Evolutionary conservation across 1,140 invertebrate species (phyloP).

Genomic region (Pseudomyrmex pallidus): DNA sequence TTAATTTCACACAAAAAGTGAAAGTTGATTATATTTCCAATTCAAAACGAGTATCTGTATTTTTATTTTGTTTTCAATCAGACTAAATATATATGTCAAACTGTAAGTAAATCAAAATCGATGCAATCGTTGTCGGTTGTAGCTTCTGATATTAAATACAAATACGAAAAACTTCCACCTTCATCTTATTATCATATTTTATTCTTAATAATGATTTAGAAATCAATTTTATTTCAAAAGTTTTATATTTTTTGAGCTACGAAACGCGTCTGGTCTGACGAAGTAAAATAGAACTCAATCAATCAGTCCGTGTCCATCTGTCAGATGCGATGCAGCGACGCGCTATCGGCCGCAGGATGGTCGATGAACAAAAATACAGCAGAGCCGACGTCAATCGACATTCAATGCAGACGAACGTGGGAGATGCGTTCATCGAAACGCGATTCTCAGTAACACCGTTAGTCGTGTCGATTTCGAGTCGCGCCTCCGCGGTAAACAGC

Average conservation of each 20-base stretch:
- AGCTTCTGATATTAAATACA: too few relatives aligned
- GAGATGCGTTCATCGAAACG: constrained; percentile 43
- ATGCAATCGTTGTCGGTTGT: too few relatives aligned
- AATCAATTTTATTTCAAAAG: constrained; percentile 1
- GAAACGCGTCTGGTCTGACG: constrained; percentile 9
- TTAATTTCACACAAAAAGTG: too few relatives aligned
- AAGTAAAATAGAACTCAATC: constrained; percentile 37
- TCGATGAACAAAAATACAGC: constrained; percentile 41
- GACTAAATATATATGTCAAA: too few relatives aligned
- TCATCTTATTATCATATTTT: too few relatives aligned
- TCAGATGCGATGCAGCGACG: constrained; percentile 24
- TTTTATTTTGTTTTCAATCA: too few relatives aligned
- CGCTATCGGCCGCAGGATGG: constrained; percentile 19
- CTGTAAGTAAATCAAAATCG: too few relatives aligned
- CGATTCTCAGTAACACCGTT: constrained; percentile 46
- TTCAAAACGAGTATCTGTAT: too few relatives aligned
- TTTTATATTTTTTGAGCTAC: constrained; percentile 5
- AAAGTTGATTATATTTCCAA: too few relatives aligned
- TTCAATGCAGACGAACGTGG: constrained; percentile 26
- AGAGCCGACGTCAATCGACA: constrained; percentile 14
- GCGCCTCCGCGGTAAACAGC: constrained; percentile 16
- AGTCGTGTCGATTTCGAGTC: constrained; percentile 40
- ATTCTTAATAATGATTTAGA: too few relatives aligned
- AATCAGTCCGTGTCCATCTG: constrained; percentile 42
- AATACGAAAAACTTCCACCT: too few relatives aligned